These are phyloP conservation scores for Sebastes trivittatus DNA, from an alignment of 2,797 vertebrate genomes.

Conservation along the genomic window DNA sequence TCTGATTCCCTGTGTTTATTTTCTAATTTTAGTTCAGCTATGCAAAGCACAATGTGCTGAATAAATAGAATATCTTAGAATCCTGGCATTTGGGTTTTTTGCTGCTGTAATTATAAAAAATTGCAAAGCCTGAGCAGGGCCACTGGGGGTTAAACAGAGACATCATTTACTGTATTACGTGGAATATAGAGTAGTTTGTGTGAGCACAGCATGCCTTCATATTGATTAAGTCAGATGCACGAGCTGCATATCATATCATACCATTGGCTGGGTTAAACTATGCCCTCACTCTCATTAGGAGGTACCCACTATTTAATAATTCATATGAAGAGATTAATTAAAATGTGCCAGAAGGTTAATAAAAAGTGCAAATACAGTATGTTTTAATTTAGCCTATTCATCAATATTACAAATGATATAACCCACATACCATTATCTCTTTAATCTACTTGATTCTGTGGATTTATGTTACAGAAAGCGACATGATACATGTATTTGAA, in stretches of 20 bases:
- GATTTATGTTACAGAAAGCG: not conserved
- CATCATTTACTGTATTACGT: not conserved
- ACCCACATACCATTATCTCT: not conserved
- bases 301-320: conserved; percentile 27
- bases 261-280: conserved; percentile 7
- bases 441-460: not conserved
- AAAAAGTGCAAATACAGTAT: conserved; percentile 9
- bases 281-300: conserved; percentile 13
- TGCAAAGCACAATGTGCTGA: conserved; percentile 35
- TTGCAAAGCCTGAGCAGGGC: not conserved
- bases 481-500: not conserved
- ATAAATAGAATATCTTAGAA: conserved; percentile 46
- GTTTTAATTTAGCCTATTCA: conserved; percentile 8
- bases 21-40: conserved; percentile 59
- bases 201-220: conserved; percentile 1
- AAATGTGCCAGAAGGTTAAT: conserved; percentile 16
- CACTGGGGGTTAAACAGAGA: conserved; percentile 23
- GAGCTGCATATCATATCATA: conserved; percentile 28
- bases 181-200: conserved; percentile 13
- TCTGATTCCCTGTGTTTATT: conserved; percentile 61
- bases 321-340: conserved; percentile 38
- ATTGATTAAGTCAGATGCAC: conserved; percentile 16
- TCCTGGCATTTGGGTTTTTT: conserved; percentile 34
- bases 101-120: conserved; percentile 21
- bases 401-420: conserved; percentile 9